Evolutionary conservation across 1,140 invertebrate genomes (phyloP).

Genomic region (Calephelis nemesis): DNA sequence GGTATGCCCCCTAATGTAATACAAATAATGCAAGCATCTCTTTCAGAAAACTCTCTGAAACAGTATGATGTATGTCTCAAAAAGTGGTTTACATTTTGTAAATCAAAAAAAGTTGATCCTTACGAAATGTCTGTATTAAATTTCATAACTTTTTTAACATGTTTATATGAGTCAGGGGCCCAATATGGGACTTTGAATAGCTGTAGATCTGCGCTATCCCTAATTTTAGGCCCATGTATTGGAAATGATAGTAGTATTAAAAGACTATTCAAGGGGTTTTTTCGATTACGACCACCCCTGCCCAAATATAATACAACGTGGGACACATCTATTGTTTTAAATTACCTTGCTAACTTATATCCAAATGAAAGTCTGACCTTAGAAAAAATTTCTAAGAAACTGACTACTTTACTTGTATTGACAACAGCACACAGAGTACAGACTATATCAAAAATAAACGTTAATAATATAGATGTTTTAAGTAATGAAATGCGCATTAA

Average conservation of each 20-base stretch:
- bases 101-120: not conserved
- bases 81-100: not conserved
- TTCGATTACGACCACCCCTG: no score
- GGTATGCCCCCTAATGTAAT: not conserved
- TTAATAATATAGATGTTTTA: slow-evolving; percentile 21
- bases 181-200: not conserved
- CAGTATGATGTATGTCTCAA: not conserved
- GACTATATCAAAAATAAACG: slow-evolving; percentile 29
- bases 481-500: slow-evolving; percentile 19
- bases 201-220: no score
- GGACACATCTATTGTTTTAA: no score
- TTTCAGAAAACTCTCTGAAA: no score
- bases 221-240: no score
- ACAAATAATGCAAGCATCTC: no score
- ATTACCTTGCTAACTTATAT: no score
- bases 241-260: no score
- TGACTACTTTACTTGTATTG: slow-evolving; percentile 27
- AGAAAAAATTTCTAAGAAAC: slow-evolving; percentile 31
- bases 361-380: slow-evolving; percentile 30
- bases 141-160: not conserved
- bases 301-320: no score
- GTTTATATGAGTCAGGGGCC: not conserved
- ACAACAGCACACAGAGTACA: slow-evolving; percentile 31
- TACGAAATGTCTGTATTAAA: not conserved
- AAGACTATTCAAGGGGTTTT: no score